A percentile compares a stretch with the other conserved stretches of the same genome.
These are phyloP conservation scores for Dysmachus trigonus DNA, from an alignment of 2,888 invertebrate species.

Conservation along the genomic window DNA sequence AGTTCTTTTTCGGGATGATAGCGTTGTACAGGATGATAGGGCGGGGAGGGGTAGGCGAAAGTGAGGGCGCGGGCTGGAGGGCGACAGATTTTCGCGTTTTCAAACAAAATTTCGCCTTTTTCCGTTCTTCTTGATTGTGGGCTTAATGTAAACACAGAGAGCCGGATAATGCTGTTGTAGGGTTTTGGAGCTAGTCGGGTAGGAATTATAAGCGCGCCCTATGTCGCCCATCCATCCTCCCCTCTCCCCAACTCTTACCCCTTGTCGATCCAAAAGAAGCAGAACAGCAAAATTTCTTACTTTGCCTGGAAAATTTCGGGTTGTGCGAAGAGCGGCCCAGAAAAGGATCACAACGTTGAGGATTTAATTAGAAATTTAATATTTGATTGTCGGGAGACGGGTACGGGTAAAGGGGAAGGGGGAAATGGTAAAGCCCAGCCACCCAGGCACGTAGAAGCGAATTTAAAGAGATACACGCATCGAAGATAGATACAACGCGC, in stretches of 20 bases:
- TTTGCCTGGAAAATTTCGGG: not conserved
- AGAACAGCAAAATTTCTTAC: not conserved
- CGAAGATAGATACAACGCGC: not conserved
- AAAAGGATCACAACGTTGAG: constrained; percentile 12
- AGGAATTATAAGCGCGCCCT: not conserved
- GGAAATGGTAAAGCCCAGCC: not conserved
- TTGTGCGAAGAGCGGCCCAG: not conserved
- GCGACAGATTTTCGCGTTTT: not conserved
- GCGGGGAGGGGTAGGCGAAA: too few relatives aligned
- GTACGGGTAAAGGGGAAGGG: not conserved
- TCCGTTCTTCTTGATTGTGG: constrained; percentile 8
- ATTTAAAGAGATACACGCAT: not conserved
- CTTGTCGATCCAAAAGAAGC: not conserved
- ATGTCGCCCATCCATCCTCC: not conserved
- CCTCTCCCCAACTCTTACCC: not conserved
- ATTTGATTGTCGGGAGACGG: constrained; percentile 11
- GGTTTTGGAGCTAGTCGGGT: not conserved
- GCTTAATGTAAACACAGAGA: constrained; percentile 19
- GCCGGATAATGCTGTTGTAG: constrained; percentile 1
- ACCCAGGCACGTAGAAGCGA: not conserved
- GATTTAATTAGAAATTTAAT: constrained; percentile 40
- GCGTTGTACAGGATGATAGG: too few relatives aligned
- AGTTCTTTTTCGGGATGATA: not conserved
- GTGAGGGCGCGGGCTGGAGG: not conserved
- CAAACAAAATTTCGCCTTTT: not conserved